Percentiles rank a stretch among this genome's conserved stretches.
Conservation (phyloP, 92 coral and sea anemone species). For the Desmophyllum pertusum region DNA sequence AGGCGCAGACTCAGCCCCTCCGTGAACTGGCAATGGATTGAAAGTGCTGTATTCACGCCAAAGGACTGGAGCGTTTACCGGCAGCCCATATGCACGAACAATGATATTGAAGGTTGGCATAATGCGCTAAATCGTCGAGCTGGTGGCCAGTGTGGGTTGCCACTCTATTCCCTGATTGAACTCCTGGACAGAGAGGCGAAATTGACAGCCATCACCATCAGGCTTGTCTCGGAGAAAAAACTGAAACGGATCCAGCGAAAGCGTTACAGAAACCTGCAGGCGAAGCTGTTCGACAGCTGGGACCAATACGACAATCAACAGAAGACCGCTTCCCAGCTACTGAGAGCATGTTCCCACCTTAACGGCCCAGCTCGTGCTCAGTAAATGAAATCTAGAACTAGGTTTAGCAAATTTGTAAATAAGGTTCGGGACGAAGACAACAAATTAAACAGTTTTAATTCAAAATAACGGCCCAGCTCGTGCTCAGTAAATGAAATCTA, state of each 20-base stretch:
- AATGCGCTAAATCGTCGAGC: slow-evolving; percentile 49
- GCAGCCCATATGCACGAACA: slow-evolving; percentile 38
- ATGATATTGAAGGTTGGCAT: slow-evolving; percentile 54
- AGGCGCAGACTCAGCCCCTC: slow-evolving; percentile 25
- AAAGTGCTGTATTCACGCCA: slow-evolving; percentile 15
- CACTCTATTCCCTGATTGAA: slow-evolving; percentile 8
- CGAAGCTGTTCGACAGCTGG: too few species aligned
- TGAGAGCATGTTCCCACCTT: slow-evolving; percentile 38
- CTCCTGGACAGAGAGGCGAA: slow-evolving; percentile 34
- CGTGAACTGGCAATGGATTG: slow-evolving; percentile 30
- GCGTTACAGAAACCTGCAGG: too few species aligned
- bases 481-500: too few species aligned
- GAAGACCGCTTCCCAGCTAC: too few species aligned
- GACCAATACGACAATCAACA: too few species aligned
- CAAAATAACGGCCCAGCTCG: too few species aligned
- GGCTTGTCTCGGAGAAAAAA: slow-evolving; percentile 33
- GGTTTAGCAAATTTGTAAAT: too few species aligned
- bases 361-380: slow-evolving; percentile 56
- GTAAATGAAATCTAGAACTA: too few species aligned
- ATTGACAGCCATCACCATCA: slow-evolving; percentile 14
- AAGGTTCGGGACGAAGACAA: too few species aligned
- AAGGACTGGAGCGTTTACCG: slow-evolving; percentile 43
- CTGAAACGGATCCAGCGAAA: too few species aligned
- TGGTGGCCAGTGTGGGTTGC: slow-evolving; percentile 27
- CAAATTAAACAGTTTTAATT: too few species aligned